Evolutionary conservation across 2,888 invertebrate genomes (phyloP).

Genomic region (Formica aserva): DNA sequence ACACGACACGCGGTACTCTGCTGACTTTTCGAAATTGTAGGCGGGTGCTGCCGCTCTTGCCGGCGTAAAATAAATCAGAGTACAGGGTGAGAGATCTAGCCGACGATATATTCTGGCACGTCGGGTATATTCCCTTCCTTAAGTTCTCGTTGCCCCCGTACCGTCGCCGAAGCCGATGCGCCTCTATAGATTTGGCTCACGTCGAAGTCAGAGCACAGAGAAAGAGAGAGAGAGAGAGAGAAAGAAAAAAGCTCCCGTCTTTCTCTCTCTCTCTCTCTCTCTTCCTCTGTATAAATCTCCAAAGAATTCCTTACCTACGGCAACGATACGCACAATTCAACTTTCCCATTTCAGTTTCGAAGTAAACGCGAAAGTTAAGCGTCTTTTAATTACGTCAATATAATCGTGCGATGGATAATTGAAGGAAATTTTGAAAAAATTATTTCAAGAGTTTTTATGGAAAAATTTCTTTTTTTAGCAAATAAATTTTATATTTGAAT

Average conservation of each 20-base stretch:
- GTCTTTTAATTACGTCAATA: slow-evolving; percentile 25
- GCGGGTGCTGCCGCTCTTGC: slow-evolving; percentile 58
- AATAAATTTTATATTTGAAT: neutral
- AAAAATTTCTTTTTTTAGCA: neutral
- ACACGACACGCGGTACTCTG: slow-evolving; percentile 58
- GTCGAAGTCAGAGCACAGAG: slow-evolving; percentile 69
- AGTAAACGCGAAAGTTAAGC: slow-evolving; percentile 35
- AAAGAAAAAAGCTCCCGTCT: neutral
- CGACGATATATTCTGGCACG: slow-evolving; percentile 68
- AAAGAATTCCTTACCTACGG: slow-evolving; percentile 65
- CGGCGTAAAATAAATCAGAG: slow-evolving; percentile 75
- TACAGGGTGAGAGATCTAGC: slow-evolving; percentile 69
- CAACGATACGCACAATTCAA: slow-evolving; percentile 63
- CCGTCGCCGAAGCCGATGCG: slow-evolving; percentile 46
- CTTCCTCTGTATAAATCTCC: slow-evolving; percentile 69
- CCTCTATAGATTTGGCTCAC: slow-evolving; percentile 72
- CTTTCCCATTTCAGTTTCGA: slow-evolving; percentile 35
- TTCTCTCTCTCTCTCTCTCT: slow-evolving; percentile 54
- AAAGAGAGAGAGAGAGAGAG: slow-evolving; percentile 12
- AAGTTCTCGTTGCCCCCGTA: slow-evolving; percentile 67
- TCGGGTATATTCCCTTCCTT: slow-evolving; percentile 71
- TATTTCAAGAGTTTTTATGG: neutral
- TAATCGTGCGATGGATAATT: slow-evolving; percentile 15
- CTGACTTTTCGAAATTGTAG: slow-evolving; percentile 76
- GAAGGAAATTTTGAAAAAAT: slow-evolving; percentile 1